Evolutionary conservation across 2,888 invertebrate genomes (phyloP).

Genomic region (Meta bourneti): DNA sequence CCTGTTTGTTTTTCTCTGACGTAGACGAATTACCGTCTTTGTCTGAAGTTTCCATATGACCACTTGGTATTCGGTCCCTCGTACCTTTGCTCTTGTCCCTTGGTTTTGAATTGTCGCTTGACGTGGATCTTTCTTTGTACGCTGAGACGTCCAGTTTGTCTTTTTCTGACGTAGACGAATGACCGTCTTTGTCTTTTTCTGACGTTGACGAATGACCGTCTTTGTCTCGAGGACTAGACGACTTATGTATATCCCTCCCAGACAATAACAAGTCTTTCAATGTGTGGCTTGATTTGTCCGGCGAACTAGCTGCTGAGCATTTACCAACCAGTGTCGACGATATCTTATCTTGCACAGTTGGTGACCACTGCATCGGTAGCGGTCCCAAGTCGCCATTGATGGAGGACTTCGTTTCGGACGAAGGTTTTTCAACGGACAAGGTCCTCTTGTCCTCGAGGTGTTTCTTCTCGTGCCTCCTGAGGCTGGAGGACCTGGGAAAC

Average conservation of each 20-base stretch:
- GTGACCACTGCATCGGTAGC: too few species aligned
- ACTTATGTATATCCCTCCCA: not conserved
- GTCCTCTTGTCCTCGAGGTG: not conserved
- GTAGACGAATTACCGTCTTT: not conserved
- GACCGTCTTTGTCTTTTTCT: not conserved
- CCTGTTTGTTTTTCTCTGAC: not conserved
- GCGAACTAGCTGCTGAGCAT: not conserved
- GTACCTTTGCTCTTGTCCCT: not conserved
- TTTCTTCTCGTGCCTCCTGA: slow-evolving; percentile 61
- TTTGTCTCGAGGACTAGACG: not conserved
- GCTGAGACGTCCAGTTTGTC: not conserved
- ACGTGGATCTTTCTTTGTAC: not conserved
- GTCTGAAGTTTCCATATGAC: not conserved
- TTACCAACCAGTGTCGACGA: not conserved
- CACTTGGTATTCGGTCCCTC: not conserved
- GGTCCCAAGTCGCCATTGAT: not conserved
- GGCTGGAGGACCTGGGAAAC: slow-evolving; percentile 3
- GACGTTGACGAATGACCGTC: not conserved
- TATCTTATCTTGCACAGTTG: not conserved
- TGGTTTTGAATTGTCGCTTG: not conserved
- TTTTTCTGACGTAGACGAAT: not conserved
- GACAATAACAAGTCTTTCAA: not conserved
- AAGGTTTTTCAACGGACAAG: not conserved
- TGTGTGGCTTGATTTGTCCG: not conserved
- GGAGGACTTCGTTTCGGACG: not conserved